Evolutionary conservation across 2,113 vertebrate species (phyloP).

Genomic region (Cyanoramphus novaezelandiae): DNA sequence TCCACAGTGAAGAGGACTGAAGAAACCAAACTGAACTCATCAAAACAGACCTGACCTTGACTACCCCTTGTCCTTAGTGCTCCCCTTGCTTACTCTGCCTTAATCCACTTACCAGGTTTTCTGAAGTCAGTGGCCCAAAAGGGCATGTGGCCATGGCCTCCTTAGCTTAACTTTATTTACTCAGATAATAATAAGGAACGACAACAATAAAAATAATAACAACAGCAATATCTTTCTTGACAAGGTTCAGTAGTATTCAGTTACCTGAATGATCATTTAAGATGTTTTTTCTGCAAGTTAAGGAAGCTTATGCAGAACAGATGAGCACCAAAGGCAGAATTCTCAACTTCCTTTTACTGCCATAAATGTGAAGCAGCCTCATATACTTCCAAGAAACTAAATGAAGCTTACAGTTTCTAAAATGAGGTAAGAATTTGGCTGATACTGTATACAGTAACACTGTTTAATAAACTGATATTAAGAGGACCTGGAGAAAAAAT

Average conservation of each 20-base stretch:
- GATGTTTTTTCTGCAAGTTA: background rate
- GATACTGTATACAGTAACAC: background rate
- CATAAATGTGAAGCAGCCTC: background rate
- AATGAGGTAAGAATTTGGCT: background rate
- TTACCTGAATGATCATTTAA: background rate
- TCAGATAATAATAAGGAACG: background rate
- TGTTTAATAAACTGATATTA: background rate
- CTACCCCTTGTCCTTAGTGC: background rate
- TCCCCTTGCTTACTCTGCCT: background rate
- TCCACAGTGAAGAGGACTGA: conserved; percentile 16
- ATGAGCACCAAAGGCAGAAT: background rate
- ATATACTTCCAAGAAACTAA: background rate
- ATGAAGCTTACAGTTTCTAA: background rate
- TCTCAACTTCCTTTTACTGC: background rate
- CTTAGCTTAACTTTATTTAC: background rate
- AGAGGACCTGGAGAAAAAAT: background rate
- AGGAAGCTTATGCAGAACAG: background rate
- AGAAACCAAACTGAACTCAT: conserved; percentile 7
- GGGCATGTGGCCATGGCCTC: background rate
- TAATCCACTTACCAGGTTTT: background rate
- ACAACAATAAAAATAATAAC: background rate
- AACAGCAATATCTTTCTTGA: background rate
- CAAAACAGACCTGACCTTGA: conserved; percentile 35
- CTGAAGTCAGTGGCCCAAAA: background rate
- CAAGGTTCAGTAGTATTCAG: background rate